Evolutionary conservation across 2,113 vertebrate species (phyloP).

Genomic region (Stomatorhinus ivindoensis): DNA sequence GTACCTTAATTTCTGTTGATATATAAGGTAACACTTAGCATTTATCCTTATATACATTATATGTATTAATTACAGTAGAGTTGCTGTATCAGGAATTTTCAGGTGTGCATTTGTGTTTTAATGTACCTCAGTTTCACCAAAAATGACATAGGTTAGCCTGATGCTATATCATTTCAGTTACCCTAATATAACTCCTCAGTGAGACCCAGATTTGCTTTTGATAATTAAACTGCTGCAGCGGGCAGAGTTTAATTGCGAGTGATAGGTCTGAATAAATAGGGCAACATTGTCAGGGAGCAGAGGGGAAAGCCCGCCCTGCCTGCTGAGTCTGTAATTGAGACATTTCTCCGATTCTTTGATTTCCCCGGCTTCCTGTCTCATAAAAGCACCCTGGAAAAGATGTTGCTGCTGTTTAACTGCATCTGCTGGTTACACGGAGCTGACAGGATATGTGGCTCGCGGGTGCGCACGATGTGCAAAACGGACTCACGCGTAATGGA

Average conservation of each 20-base stretch:
- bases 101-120: not conserved
- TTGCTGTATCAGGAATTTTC: not conserved
- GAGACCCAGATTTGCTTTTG: not conserved
- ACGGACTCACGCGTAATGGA: constrained; percentile 57
- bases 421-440: not conserved
- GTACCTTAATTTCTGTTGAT: not conserved
- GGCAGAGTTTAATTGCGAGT: not conserved
- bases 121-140: not conserved
- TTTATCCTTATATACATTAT: not conserved
- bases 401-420: not conserved
- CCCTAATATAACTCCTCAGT: not conserved
- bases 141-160: not conserved
- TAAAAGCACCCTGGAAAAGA: not conserved
- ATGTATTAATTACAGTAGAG: not conserved
- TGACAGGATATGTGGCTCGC: not conserved
- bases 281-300: not conserved
- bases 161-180: not conserved
- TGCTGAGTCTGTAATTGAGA: constrained; percentile 12
- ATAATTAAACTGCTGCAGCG: not conserved
- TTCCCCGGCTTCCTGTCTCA: not conserved
- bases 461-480: constrained; percentile 39
- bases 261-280: constrained; percentile 5
- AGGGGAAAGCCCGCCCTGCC: not conserved
- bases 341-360: not conserved
- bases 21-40: not conserved